phyloP scores from a whole-genome alignment of 2,888 invertebrate species.

The Caenorhabditis wallacei region DNA sequence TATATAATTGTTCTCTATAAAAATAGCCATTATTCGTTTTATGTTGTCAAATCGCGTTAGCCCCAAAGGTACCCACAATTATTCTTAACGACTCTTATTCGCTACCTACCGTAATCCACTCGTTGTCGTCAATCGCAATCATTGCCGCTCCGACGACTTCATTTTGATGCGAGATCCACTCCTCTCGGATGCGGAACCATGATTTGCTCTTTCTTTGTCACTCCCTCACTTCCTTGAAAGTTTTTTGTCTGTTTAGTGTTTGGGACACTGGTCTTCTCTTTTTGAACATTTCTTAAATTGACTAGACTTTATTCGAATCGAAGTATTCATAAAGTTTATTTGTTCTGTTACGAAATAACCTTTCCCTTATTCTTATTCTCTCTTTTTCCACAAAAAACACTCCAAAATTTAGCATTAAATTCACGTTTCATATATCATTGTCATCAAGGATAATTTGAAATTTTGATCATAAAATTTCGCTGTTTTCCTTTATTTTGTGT shows the following conservation, averaged over 20 bases:
- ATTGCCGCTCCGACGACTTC: conserved; percentile 35
- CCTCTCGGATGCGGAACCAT: conserved; percentile 42
- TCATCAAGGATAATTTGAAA: conserved; percentile 9
- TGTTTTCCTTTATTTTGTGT: conserved; percentile 9
- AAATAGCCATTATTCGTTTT: neutral
- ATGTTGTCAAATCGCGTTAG: conserved; percentile 6
- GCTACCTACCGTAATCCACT: conserved; percentile 44
- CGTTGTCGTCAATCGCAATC: conserved; percentile 20
- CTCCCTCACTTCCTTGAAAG: conserved; percentile 31
- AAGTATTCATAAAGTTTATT: too few species aligned
- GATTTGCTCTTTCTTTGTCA: conserved; percentile 35
- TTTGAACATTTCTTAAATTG: conserved; percentile 4
- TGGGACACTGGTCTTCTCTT: conserved; percentile 1
- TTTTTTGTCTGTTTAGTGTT: conserved; percentile 20
- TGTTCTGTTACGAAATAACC: too few species aligned
- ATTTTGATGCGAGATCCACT: conserved; percentile 13
- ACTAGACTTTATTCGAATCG: neutral
- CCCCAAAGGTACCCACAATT: neutral
- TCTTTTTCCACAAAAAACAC: neutral
- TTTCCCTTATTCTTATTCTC: too few species aligned
- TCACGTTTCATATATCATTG: conserved; percentile 17
- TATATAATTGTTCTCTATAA: too few species aligned
- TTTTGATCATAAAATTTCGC: conserved; percentile 1
- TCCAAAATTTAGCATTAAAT: conserved; percentile 14
- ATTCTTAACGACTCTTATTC: neutral